Conservation (phyloP, 2,113 vertebrate genomes). For the Solea solea region DNA sequence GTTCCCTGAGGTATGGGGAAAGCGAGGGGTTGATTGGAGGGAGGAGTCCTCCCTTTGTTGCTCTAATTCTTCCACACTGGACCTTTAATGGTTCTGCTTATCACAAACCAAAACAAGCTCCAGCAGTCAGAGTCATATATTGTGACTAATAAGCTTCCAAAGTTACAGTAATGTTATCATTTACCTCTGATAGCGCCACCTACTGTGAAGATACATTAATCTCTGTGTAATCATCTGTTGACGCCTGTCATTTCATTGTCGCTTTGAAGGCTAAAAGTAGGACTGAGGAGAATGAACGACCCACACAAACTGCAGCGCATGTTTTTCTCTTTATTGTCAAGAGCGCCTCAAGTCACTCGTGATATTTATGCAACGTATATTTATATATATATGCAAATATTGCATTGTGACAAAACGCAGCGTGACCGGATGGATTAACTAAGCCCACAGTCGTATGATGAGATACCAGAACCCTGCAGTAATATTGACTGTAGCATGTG, state of each 20-base stretch:
- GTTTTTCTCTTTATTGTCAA: neutral
- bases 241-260: neutral
- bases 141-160: no score
- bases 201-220: neutral
- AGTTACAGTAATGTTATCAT: no score
- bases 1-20: no score
- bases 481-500: slow-evolving; percentile 17
- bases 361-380: slow-evolving; percentile 16
- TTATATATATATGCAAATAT: neutral
- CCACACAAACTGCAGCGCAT: neutral
- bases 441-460: neutral
- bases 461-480: slow-evolving; percentile 12
- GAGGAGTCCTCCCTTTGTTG: no score
- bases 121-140: no score
- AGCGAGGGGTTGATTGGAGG: no score
- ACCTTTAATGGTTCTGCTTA: no score
- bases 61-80: no score
- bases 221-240: neutral
- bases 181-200: neutral
- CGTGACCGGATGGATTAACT: slow-evolving; percentile 4
- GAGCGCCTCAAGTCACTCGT: slow-evolving; percentile 4
- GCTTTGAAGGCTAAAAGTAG: slow-evolving; percentile 12
- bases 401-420: neutral
- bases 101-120: no score
- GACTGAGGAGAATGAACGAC: slow-evolving; percentile 5